A percentile compares a stretch with the other conserved stretches of the same genome.
These are phyloP conservation scores for Gymnothorax javanicus DNA, from an alignment of 2,797 vertebrate genomes.

Conservation along the genomic window DNA sequence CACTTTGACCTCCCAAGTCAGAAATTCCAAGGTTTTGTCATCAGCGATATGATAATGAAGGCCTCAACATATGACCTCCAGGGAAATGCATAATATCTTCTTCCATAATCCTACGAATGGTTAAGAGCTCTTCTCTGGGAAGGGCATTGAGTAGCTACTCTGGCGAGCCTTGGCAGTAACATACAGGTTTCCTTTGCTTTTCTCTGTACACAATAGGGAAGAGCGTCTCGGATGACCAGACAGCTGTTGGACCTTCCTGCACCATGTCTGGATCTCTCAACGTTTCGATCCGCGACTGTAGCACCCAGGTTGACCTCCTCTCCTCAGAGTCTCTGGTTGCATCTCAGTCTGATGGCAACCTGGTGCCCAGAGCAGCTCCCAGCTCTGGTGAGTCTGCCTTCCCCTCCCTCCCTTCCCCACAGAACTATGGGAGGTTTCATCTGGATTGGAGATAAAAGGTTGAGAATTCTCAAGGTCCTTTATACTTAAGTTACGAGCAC, in stretches of 20 bases:
- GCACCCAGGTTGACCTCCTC: slow-evolving; percentile 79
- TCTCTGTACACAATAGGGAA: slow-evolving; percentile 69
- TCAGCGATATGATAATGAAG: background rate
- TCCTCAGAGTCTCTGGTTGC: slow-evolving; percentile 46
- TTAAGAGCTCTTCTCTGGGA: slow-evolving; percentile 53
- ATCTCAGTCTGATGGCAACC: slow-evolving; percentile 42
- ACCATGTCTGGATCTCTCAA: slow-evolving; percentile 62
- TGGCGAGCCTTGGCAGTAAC: slow-evolving; percentile 45
- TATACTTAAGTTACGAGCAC: background rate
- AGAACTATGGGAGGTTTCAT: background rate
- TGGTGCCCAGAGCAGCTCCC: slow-evolving; percentile 42
- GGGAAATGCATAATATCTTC: slow-evolving; percentile 45
- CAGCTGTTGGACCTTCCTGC: slow-evolving; percentile 53
- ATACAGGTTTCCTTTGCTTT: slow-evolving; percentile 49
- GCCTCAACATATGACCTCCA: slow-evolving; percentile 7
- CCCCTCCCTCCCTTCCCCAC: background rate
- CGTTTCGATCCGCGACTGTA: slow-evolving; percentile 76
- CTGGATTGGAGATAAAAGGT: background rate
- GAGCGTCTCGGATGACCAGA: slow-evolving; percentile 76
- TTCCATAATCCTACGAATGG: slow-evolving; percentile 65
- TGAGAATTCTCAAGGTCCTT: background rate
- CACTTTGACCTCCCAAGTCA: background rate
- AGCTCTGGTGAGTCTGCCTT: slow-evolving; percentile 58
- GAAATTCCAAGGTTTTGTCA: background rate
- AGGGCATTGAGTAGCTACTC: slow-evolving; percentile 58